A percentile compares a stretch with the other conserved stretches of the same genome.
Evolutionary conservation across 2,797 vertebrate species (phyloP).

Genomic region (Girardinus metallicus): DNA sequence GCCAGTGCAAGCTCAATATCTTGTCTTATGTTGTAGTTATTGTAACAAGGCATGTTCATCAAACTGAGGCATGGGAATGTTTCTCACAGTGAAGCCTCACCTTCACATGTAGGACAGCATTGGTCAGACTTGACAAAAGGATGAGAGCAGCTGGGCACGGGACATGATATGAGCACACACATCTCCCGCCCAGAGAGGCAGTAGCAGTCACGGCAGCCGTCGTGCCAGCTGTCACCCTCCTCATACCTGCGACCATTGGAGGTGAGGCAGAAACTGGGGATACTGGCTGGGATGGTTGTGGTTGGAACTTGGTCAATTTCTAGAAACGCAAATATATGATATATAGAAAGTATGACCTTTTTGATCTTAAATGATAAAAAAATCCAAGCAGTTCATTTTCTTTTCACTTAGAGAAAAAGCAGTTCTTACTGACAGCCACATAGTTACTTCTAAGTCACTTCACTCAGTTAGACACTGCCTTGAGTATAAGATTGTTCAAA

Average conservation of each 20-base stretch:
- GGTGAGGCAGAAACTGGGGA: conserved; percentile 75
- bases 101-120: conserved; percentile 85
- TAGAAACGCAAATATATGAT: conserved; percentile 46
- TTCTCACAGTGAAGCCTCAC: conserved; percentile 55
- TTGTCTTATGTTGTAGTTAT: neutral
- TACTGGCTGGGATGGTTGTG: conserved; percentile 51
- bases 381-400: neutral
- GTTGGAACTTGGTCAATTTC: conserved; percentile 63
- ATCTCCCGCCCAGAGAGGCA: conserved; percentile 84
- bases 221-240: conserved; percentile 83
- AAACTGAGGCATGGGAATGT: neutral
- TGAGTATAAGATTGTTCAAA: conserved; percentile 12
- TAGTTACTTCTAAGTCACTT: conserved; percentile 20
- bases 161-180: conserved; percentile 86
- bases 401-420: neutral
- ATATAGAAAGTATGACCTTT: neutral
- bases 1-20: neutral
- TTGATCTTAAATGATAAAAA: neutral
- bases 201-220: conserved; percentile 85
- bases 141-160: conserved; percentile 78
- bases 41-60: neutral
- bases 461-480: conserved; percentile 12
- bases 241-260: conserved; percentile 77
- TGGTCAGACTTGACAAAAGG: conserved; percentile 80
- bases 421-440: conserved; percentile 8